These are phyloP conservation scores for Euproctis similis DNA, from an alignment of 2,888 invertebrate genomes.

Conservation along the genomic window DNA sequence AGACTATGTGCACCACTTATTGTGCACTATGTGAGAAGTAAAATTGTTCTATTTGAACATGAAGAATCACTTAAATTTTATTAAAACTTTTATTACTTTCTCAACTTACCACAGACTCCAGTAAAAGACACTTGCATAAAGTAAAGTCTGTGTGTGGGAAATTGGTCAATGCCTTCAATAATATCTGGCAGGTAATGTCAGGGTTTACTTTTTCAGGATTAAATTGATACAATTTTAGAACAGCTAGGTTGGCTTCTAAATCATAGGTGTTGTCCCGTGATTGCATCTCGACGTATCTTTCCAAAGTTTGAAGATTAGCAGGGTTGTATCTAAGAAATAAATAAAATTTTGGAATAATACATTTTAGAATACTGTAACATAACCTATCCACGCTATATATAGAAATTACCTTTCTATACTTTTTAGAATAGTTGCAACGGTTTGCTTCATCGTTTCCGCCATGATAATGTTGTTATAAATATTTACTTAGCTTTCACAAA, in stretches of 20 bases:
- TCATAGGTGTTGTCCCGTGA: constrained; percentile 95
- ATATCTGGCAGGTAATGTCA: constrained; percentile 90
- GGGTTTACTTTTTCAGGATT: constrained; percentile 91
- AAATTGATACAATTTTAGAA: constrained; percentile 97
- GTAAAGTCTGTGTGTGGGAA: constrained; percentile 98
- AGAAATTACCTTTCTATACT: constrained; percentile 92
- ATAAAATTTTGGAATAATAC: no score
- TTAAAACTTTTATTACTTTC: no score
- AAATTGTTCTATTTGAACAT: no score
- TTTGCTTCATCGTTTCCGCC: constrained; percentile 90
- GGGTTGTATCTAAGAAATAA: constrained; percentile 90
- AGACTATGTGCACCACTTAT: no score
- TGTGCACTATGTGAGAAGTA: no score
- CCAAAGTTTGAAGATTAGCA: constrained; percentile 91
- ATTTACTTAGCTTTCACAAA: no score
- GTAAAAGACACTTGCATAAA: constrained; percentile 96
- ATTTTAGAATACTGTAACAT: constrained; percentile 7
- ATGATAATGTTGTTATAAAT: constrained; percentile 36
- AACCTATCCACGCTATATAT: no score
- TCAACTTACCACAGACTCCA: constrained; percentile 78
- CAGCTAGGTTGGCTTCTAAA: constrained; percentile 96
- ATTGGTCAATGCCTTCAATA: constrained; percentile 96
- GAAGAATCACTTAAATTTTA: no score
- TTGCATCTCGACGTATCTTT: constrained; percentile 95
- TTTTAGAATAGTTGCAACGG: constrained; percentile 89